A percentile compares a stretch with the other conserved stretches of the same genome.
Conservation (phyloP, 2,888 invertebrate species). For the Teinopalpus imperialis region DNA sequence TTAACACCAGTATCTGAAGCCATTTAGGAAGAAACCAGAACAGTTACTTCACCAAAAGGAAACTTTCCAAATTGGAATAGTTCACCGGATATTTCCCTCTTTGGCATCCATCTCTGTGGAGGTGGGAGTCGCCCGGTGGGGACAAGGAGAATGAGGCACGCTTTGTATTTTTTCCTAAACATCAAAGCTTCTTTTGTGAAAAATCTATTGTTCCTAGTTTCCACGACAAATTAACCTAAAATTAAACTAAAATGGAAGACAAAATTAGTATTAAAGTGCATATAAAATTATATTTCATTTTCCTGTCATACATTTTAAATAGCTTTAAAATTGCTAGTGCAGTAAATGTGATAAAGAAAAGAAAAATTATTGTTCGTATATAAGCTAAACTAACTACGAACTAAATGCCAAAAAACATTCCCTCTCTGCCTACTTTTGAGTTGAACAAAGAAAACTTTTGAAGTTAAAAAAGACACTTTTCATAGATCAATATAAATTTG, state of each 20-base stretch:
- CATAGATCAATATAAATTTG: too few relatives aligned
- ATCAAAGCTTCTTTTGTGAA: constrained; percentile 57
- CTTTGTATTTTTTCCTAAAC: constrained; percentile 52
- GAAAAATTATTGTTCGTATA: too few relatives aligned
- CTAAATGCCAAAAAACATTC: too few relatives aligned
- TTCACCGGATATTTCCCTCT: constrained; percentile 65
- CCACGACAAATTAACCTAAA: constrained; percentile 11
- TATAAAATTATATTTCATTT: too few relatives aligned
- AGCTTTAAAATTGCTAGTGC: too few relatives aligned
- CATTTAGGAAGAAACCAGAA: constrained; percentile 53
- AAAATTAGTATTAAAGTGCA: too few relatives aligned
- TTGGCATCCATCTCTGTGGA: constrained; percentile 68
- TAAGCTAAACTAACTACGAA: too few relatives aligned
- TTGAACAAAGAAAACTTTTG: too few relatives aligned
- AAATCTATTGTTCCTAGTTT: constrained; percentile 42
- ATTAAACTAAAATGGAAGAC: neutral
- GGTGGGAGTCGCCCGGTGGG: constrained; percentile 40
- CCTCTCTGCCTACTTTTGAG: too few relatives aligned
- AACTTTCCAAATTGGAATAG: constrained; percentile 79
- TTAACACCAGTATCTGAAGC: constrained; percentile 48
- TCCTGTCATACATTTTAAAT: too few relatives aligned
- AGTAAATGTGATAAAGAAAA: too few relatives aligned
- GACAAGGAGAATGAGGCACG: constrained; percentile 37
- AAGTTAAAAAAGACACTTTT: too few relatives aligned
- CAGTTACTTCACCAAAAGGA: constrained; percentile 61